These are phyloP conservation scores for Semicossyphus pulcher DNA, from an alignment of 2,113 vertebrate species.

Conservation along the genomic window DNA sequence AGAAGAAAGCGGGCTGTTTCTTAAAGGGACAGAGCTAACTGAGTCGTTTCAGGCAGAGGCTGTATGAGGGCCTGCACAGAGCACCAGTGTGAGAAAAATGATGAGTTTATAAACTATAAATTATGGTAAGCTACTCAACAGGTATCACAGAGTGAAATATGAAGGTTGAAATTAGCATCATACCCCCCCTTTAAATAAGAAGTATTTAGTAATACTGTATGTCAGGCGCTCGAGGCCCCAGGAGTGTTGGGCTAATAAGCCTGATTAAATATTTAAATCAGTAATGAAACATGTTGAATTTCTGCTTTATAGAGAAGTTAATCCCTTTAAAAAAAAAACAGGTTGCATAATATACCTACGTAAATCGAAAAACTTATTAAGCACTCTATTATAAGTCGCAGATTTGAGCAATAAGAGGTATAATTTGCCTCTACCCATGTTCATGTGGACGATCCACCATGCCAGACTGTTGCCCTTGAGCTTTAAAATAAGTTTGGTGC, in stretches of 20 bases:
- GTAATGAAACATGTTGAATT: not conserved
- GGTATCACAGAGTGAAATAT: too few species aligned
- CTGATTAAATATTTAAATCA: slow-evolving; percentile 17
- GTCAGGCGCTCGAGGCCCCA: not conserved
- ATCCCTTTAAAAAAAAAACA: not conserved
- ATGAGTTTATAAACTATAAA: too few species aligned
- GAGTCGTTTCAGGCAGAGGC: too few species aligned
- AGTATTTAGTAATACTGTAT: not conserved
- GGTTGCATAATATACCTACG: not conserved
- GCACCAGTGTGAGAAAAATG: too few species aligned
- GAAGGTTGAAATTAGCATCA: too few species aligned
- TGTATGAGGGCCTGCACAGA: too few species aligned
- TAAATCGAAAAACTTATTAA: too few species aligned
- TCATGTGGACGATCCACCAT: not conserved
- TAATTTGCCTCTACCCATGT: not conserved
- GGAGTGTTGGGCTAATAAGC: not conserved
- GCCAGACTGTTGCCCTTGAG: not conserved
- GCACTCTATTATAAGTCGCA: not conserved
- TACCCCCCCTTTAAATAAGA: too few species aligned
- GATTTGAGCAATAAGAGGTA: not conserved
- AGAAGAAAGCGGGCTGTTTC: too few species aligned
- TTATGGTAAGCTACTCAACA: too few species aligned
- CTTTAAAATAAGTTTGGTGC: not conserved
- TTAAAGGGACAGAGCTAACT: too few species aligned
- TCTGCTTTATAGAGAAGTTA: not conserved